These are phyloP conservation scores for Drosophila ercepeae DNA, from an alignment of 1,140 invertebrate species.

Conservation along the genomic window DNA sequence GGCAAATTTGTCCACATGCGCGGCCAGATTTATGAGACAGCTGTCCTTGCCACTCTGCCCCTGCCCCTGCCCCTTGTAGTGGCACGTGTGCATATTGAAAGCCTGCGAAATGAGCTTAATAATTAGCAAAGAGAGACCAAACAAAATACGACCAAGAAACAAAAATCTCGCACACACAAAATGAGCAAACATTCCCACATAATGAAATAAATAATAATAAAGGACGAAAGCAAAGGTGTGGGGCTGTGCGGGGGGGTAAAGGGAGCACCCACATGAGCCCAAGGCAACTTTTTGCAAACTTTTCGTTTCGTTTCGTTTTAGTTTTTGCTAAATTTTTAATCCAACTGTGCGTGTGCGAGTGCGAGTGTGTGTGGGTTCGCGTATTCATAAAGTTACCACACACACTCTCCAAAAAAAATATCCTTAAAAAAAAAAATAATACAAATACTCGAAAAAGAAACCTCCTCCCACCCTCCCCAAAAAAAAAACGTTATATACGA, in stretches of 20 bases:
- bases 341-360: conserved; percentile 46
- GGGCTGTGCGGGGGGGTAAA: too few species aligned
- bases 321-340: conserved; percentile 61
- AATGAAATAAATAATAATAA: conserved; percentile 62
- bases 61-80: neutral
- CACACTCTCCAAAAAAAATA: conserved; percentile 6
- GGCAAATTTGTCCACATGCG: conserved; percentile 45
- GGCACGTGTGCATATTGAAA: conserved; percentile 49
- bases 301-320: conserved; percentile 23
- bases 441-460: neutral
- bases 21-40: conserved; percentile 36
- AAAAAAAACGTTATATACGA: conserved; percentile 23
- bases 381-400: conserved; percentile 35
- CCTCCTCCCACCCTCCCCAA: too few species aligned
- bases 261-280: conserved; percentile 20
- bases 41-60: neutral
- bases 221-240: neutral
- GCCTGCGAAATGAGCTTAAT: conserved; percentile 58
- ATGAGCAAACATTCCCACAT: conserved; percentile 31
- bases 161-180: conserved; percentile 33
- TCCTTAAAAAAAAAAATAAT: conserved; percentile 4
- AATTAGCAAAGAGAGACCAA: conserved; percentile 44
- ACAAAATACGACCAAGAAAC: conserved; percentile 5
- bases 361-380: conserved; percentile 3
- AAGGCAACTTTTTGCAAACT: conserved; percentile 39